phyloP scores from a whole-genome alignment of 1,140 invertebrate species.

The Venustaconcha ellipsiformis region DNA sequence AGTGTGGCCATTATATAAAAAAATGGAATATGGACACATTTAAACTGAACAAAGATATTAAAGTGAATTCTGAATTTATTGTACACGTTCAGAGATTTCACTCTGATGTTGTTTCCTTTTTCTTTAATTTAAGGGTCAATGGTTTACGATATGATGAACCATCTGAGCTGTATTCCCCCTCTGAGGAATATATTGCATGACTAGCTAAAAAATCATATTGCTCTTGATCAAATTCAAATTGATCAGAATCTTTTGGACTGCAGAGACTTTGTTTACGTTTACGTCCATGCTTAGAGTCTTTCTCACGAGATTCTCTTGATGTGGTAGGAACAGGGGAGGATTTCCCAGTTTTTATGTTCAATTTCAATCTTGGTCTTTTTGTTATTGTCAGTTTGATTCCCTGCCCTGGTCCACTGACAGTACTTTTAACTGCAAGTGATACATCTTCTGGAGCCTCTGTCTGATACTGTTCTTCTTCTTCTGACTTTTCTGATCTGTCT shows the following conservation, averaged over 20 bases:
- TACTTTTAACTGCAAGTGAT: slow-evolving; percentile 56
- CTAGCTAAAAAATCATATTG: slow-evolving; percentile 45
- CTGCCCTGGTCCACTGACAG: slow-evolving; percentile 58
- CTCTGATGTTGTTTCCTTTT: slow-evolving; percentile 24
- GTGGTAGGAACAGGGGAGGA: slow-evolving; percentile 25
- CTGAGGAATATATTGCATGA: slow-evolving; percentile 42
- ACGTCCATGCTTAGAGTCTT: slow-evolving; percentile 30
- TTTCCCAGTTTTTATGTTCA: slow-evolving; percentile 17
- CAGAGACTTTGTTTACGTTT: slow-evolving; percentile 45
- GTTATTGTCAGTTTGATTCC: slow-evolving; percentile 69
- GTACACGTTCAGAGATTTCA: too few species aligned
- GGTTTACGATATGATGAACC: slow-evolving; percentile 37
- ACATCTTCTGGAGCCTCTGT: slow-evolving; percentile 29
- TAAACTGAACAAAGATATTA: too few species aligned
- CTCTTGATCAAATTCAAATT: slow-evolving; percentile 41
- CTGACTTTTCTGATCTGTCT: slow-evolving; percentile 36
- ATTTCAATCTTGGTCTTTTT: slow-evolving; percentile 41
- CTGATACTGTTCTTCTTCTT: slow-evolving; percentile 29
- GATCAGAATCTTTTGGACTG: slow-evolving; percentile 36
- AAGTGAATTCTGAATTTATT: too few species aligned
- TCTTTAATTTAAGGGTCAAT: slow-evolving; percentile 33
- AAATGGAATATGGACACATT: too few species aligned
- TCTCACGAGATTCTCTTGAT: slow-evolving; percentile 28
- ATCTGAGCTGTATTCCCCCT: slow-evolving; percentile 51
- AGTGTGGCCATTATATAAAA: too few species aligned